Conservation (phyloP, 2,797 vertebrate species). For the Psittacula derbiana region DNA sequence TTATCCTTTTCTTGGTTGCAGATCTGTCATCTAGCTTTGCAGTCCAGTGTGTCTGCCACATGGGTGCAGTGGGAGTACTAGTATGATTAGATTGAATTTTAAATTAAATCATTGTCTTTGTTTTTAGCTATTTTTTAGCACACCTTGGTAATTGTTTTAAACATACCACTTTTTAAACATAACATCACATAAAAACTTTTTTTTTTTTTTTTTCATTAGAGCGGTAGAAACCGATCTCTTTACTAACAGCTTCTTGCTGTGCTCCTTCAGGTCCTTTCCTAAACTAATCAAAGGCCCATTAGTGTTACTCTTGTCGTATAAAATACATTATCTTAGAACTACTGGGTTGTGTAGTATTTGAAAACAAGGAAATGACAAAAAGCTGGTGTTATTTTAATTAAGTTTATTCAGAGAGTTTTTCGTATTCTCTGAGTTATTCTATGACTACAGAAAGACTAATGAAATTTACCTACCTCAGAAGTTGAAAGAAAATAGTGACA, state of each 20-base stretch:
- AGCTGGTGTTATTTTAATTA: not conserved
- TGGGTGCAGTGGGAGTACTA: not conserved
- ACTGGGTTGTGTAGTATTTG: not conserved
- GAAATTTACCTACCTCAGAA: not conserved
- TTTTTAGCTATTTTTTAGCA: not conserved
- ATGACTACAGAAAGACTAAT: not conserved
- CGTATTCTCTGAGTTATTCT: not conserved
- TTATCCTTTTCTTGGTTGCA: not conserved
- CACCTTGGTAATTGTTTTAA: not conserved
- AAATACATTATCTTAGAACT: not conserved
- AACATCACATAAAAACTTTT: not conserved
- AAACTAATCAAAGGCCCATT: not conserved
- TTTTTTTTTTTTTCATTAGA: not conserved
- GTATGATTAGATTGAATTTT: not conserved
- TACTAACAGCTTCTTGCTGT: not conserved
- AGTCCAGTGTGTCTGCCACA: not conserved
- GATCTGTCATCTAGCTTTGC: not conserved
- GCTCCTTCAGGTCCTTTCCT: not conserved
- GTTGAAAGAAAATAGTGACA: not conserved
- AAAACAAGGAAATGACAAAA: not conserved
- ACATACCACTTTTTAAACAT: not conserved
- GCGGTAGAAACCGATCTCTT: not conserved
- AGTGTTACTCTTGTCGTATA: not conserved
- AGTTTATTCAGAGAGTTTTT: not conserved
- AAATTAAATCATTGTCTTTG: not conserved